Percentiles rank a stretch among this genome's conserved stretches.
phyloP scores from a whole-genome alignment of 2,113 vertebrate species.

The Caranx melampygus region DNA sequence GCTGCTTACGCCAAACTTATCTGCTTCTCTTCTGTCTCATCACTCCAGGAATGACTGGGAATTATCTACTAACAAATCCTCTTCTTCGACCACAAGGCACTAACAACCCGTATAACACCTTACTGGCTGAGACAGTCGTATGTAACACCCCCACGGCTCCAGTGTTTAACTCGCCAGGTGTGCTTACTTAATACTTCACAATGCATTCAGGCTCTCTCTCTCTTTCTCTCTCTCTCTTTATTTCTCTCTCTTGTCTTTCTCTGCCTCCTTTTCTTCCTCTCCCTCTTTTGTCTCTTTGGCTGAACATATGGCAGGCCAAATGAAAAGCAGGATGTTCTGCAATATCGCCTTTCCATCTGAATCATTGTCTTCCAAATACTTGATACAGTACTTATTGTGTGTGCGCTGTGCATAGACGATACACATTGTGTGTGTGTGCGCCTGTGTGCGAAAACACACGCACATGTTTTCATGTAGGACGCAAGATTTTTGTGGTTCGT shows the following conservation, averaged over 20 bases:
- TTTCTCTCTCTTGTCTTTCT: conserved; percentile 51
- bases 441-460: not conserved
- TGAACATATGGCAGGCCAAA: conserved; percentile 49
- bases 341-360: conserved; percentile 71
- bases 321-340: conserved; percentile 62
- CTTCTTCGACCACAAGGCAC: conserved; percentile 99
- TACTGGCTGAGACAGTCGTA: conserved; percentile 99
- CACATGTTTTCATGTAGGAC: conserved; percentile 41
- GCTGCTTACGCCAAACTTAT: conserved; percentile 43
- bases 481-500: conserved; percentile 55
- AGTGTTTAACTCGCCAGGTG: conserved; percentile 99
- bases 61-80: conserved; percentile 99
- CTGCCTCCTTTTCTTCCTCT: conserved; percentile 22
- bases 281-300: conserved; percentile 36
- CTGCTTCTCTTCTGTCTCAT: conserved; percentile 90
- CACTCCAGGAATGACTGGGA: conserved; percentile 99
- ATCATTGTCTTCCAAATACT: conserved; percentile 64
- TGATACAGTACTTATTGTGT: conserved; percentile 22
- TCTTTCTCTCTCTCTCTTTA: conserved; percentile 41
- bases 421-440: not conserved
- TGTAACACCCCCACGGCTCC: conserved; percentile 99
- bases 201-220: conserved; percentile 45
- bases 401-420: not conserved
- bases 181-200: conserved; percentile 88
- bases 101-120: conserved; percentile 99